These are phyloP conservation scores for Myotis lucifugus DNA, from an alignment of 2,113 vertebrate species.

Conservation along the genomic window DNA sequence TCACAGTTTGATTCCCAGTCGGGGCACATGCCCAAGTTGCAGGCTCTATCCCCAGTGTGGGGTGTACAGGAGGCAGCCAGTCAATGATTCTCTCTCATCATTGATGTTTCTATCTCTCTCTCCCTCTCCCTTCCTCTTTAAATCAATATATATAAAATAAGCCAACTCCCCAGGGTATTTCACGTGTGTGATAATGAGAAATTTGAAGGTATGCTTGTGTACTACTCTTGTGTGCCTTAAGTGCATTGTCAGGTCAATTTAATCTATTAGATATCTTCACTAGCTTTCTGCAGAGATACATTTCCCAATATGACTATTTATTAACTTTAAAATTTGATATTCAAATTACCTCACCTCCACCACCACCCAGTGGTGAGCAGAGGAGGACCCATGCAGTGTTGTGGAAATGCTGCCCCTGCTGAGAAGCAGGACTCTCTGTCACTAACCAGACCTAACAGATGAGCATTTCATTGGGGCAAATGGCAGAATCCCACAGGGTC, in stretches of 20 bases:
- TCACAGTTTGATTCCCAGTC: no score
- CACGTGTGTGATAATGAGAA: conserved; percentile 61
- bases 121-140: no score
- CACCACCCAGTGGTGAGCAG: conserved; percentile 34
- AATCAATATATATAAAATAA: neutral
- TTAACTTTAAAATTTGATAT: conserved; percentile 61
- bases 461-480: conserved; percentile 51
- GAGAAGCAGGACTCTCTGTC: conserved; percentile 54
- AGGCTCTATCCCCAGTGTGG: no score
- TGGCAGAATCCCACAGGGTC: conserved; percentile 5
- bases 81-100: no score
- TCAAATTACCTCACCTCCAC: neutral
- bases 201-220: neutral
- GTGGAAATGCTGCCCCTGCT: conserved; percentile 38
- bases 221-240: conserved; percentile 33
- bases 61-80: no score
- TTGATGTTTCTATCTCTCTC: no score
- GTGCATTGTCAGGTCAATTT: conserved; percentile 53
- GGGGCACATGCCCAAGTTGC: no score
- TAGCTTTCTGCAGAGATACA: conserved; percentile 44
- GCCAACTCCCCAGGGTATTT: conserved; percentile 62
- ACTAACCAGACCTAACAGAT: conserved; percentile 9
- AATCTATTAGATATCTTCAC: conserved; percentile 49
- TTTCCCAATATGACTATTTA: conserved; percentile 72
- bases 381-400: conserved; percentile 38